Evolutionary conservation across 2,888 invertebrate species (phyloP).

Genomic region (Auanema freiburgensis): DNA sequence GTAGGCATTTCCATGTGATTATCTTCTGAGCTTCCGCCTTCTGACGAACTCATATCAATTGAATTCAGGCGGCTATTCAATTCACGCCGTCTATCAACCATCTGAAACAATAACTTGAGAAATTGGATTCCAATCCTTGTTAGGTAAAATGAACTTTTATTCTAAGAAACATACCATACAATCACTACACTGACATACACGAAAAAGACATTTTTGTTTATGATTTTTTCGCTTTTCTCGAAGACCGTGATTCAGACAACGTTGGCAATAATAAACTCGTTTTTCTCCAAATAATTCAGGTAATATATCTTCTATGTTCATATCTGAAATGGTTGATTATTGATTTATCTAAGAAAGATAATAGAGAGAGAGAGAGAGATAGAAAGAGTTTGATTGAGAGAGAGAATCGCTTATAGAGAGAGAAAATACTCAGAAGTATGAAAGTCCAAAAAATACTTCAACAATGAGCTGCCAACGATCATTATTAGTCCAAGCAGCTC

Average conservation of each 20-base stretch:
- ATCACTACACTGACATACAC: slow-evolving; percentile 42
- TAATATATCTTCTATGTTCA: slow-evolving; percentile 54
- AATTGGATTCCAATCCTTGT: neutral
- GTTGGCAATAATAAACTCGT: slow-evolving; percentile 50
- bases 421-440: no score
- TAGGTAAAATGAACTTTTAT: neutral
- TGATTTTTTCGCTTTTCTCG: slow-evolving; percentile 49
- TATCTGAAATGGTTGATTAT: slow-evolving; percentile 11
- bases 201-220: slow-evolving; percentile 40
- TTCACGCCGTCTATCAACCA: slow-evolving; percentile 50
- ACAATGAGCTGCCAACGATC: no score
- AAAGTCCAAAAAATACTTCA: no score
- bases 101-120: slow-evolving; percentile 25
- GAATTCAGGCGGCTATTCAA: slow-evolving; percentile 46
- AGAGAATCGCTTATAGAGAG: no score
- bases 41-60: slow-evolving; percentile 26
- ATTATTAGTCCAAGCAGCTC: no score
- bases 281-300: slow-evolving; percentile 54
- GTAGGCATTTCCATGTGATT: neutral
- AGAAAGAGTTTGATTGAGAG: no score
- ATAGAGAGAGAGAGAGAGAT: no score
- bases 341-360: no score
- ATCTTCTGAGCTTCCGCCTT: neutral
- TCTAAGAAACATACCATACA: slow-evolving; percentile 36
- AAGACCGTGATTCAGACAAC: slow-evolving; percentile 47